These are phyloP conservation scores for Ptychochromis oligacanthus DNA, from an alignment of 2,113 vertebrate species.

Conservation along the genomic window DNA sequence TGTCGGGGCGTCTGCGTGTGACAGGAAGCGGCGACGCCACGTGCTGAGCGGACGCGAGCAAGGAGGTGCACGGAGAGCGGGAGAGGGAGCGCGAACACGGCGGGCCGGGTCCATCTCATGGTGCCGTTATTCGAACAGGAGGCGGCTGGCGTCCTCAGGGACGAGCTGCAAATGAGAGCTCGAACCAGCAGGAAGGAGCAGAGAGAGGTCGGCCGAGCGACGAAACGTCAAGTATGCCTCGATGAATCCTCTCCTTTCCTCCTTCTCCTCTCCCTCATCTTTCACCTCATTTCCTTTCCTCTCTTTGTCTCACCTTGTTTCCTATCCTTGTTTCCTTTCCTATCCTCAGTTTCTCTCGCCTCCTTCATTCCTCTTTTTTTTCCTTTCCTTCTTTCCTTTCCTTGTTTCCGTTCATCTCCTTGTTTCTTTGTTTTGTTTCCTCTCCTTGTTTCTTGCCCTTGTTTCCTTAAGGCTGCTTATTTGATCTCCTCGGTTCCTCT, in stretches of 20 bases:
- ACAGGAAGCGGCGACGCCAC: background rate
- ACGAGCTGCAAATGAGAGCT: constrained; percentile 37
- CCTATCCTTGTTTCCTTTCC: background rate
- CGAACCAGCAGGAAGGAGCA: constrained; percentile 13
- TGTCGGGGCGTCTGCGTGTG: constrained; percentile 12
- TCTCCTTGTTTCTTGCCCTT: background rate
- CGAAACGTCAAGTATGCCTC: background rate
- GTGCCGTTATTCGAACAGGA: constrained; percentile 56
- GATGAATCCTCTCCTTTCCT: background rate
- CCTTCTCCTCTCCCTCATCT: background rate
- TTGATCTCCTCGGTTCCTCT: too few relatives aligned
- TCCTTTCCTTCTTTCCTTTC: background rate
- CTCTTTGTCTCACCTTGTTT: background rate
- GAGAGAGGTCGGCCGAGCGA: background rate
- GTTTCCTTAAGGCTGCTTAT: background rate
- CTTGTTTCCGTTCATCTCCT: background rate
- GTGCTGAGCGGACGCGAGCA: background rate
- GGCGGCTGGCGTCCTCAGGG: constrained; percentile 21
- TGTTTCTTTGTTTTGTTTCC: background rate
- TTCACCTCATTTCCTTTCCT: too few relatives aligned
- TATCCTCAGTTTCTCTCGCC: background rate
- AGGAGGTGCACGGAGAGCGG: background rate
- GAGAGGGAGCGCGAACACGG: background rate
- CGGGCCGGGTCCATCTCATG: background rate
- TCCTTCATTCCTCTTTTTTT: background rate